phyloP scores from a whole-genome alignment of 2,113 vertebrate genomes.

The Rhea pennata region DNA sequence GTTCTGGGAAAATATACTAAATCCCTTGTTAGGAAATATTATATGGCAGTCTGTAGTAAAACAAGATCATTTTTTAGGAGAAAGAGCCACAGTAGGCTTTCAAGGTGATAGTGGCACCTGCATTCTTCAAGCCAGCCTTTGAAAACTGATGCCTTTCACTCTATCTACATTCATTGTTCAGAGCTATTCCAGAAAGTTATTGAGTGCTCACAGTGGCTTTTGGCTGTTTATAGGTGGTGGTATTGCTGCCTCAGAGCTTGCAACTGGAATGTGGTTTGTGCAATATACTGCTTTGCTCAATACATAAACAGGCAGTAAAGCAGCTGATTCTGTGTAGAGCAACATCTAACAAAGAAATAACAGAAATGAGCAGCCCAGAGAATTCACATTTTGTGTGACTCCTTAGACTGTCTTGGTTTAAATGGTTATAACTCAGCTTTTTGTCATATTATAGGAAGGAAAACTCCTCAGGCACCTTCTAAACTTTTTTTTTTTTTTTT shows the following conservation, averaged over 20 bases:
- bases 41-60: not conserved
- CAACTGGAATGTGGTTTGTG: not conserved
- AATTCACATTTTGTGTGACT: not conserved
- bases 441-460: not conserved
- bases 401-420: not conserved
- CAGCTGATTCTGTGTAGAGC: not conserved
- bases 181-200: not conserved
- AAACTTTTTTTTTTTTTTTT: too few relatives aligned
- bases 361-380: not conserved
- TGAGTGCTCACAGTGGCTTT: not conserved
- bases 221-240: not conserved
- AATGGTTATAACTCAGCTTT: not conserved
- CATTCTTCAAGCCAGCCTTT: not conserved
- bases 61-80: not conserved
- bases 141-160: not conserved
- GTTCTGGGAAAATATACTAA: not conserved
- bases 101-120: not conserved
- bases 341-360: not conserved
- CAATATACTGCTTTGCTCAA: not conserved
- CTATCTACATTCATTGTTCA: not conserved
- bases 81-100: not conserved
- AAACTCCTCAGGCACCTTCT: not conserved
- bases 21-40: not conserved
- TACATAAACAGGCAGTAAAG: not conserved
- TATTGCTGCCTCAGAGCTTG: not conserved